Base-by-base conservation (phyloP, 2,113 vertebrate species). In the Vicugna pacos region DNA sequence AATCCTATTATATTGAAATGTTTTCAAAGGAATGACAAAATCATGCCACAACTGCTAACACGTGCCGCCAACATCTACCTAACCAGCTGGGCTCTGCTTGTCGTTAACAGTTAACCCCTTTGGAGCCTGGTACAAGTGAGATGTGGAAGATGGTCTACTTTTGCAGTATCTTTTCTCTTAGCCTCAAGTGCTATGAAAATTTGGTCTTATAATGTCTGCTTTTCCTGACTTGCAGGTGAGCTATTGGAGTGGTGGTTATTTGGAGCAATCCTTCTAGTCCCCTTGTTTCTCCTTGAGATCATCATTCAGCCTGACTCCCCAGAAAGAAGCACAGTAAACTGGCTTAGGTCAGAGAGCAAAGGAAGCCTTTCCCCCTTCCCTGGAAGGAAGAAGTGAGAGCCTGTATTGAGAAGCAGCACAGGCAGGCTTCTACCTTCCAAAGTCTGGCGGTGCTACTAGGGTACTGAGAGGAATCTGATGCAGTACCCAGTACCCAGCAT, bases 21-120 rank as follows among this genome's bases (percentile, higher is more conserved):
- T 92, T 96, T 98, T 97, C 72, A 70, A 96, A 96, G 83, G 96
- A 93, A 91, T 83, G 94, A 48, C 97, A 73, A 16, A 89, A 82
- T 94, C 93, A 26, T 22, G 0, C 88, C 48, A 95, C 70, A 35
- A 19, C n/a, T 54, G 89, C 48, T 92, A 91, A 54, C 17, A 6
- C 64, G 70, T 35, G 52, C 48, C 30, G 8, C 20, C 28, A 42
- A 19, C 9, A 12, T 93, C 93, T 96, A 24, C 54, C 22, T 79
- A 5, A 56, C 19, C 60, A 28, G 19, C 50, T 35, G 32, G 42
- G n/a, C 58, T 54, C 67, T 69, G 10, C 52, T 8, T 16, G 5
- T 19, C 24, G 35, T 11, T 35, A 19, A 54, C 8, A n/a, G 24
- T 95, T 95, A 84, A 96, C 79, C 84, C 86, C 42, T 72, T 69